Evolutionary conservation across 2,113 vertebrate genomes (phyloP).

Genomic region (Xiphophorus couchianus): DNA sequence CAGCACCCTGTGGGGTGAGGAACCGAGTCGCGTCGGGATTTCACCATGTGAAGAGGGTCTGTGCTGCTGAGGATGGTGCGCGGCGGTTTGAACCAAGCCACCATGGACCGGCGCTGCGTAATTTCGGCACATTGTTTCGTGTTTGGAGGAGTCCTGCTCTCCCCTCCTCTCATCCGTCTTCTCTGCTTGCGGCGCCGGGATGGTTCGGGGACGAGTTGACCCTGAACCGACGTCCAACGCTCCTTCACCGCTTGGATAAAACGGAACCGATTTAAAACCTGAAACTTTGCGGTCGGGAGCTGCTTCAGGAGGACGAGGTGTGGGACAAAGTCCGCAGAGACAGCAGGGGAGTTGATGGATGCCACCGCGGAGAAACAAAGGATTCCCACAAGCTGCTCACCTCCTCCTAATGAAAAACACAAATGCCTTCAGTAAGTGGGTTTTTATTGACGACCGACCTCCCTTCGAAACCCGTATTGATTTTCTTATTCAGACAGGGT

Average conservation of each 20-base stretch:
- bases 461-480: neutral
- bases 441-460: conserved; percentile 12
- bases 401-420: conserved; percentile 17
- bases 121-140: conserved; percentile 1
- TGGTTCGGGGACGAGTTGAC: conserved; percentile 25
- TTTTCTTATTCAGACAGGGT: conserved; percentile 8
- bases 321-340: conserved; percentile 21
- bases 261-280: neutral
- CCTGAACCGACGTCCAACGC: conserved; percentile 24
- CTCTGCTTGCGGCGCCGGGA: conserved; percentile 53
- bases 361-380: conserved; percentile 62
- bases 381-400: conserved; percentile 27
- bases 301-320: neutral
- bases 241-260: neutral
- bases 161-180: conserved; percentile 20
- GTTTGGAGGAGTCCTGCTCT: conserved; percentile 46
- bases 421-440: conserved; percentile 26
- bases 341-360: conserved; percentile 17
- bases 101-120: conserved; percentile 13
- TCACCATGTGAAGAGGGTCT: conserved; percentile 17
- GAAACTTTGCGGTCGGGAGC: conserved; percentile 1
- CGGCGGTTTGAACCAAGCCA: conserved; percentile 18
- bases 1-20: neutral
- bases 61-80: conserved; percentile 14
- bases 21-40: neutral